Evolutionary conservation across 2,888 invertebrate species (phyloP).

Genomic region (Zaprionus lineosus): DNA sequence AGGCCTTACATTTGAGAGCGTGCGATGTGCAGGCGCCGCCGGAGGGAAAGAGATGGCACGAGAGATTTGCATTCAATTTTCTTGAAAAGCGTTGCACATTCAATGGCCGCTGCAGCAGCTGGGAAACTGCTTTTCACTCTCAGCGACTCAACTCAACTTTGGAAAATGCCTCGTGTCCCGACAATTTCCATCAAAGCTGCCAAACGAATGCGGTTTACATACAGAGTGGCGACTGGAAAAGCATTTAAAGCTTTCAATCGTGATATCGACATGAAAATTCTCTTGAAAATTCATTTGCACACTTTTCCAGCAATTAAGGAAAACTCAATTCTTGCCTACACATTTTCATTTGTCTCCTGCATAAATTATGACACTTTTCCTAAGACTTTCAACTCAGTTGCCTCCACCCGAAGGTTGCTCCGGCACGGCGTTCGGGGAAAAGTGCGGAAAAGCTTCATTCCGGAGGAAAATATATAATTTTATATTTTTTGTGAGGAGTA

Average conservation of each 20-base stretch:
- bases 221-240: not conserved
- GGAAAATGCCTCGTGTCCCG: constrained; percentile 32
- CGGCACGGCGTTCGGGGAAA: no score
- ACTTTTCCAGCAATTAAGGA: not conserved
- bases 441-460: no score
- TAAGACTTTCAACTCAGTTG: no score
- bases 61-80: constrained; percentile 47
- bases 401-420: no score
- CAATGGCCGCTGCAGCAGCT: constrained; percentile 39
- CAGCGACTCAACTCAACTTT: constrained; percentile 42
- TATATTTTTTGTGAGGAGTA: no score
- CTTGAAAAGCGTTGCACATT: constrained; percentile 62
- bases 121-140: constrained; percentile 22
- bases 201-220: constrained; percentile 47
- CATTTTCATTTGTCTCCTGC: not conserved
- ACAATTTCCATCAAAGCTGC: constrained; percentile 37
- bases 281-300: constrained; percentile 10
- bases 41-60: not conserved
- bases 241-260: constrained; percentile 22
- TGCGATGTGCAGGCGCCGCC: no score
- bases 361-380: no score
- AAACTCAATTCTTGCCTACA: not conserved
- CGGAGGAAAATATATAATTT: no score
- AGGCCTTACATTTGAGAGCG: constrained; percentile 14
- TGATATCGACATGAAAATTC: constrained; percentile 12